Evolutionary conservation across 2,888 invertebrate genomes (phyloP).

Genomic region (Drosophila merina): DNA sequence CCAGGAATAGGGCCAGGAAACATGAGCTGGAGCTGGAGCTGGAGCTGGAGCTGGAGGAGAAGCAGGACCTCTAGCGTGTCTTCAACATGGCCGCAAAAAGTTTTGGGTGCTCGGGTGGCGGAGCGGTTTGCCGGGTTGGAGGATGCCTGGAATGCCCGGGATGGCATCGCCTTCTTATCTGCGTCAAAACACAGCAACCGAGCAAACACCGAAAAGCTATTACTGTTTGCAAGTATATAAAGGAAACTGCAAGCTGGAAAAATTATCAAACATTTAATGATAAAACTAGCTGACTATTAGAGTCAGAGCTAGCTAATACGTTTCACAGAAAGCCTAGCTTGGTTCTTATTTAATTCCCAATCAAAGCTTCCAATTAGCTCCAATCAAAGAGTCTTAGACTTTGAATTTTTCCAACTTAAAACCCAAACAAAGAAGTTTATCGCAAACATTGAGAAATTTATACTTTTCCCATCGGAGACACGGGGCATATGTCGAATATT

Average conservation of each 20-base stretch:
- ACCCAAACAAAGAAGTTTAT: too few species aligned
- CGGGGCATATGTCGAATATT: conserved; percentile 15
- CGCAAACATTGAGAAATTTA: too few species aligned
- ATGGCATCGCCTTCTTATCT: conserved; percentile 47
- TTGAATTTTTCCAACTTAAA: too few species aligned
- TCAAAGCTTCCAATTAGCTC: too few species aligned
- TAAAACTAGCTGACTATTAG: background rate
- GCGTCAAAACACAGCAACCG: conserved; percentile 37
- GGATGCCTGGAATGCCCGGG: conserved; percentile 2
- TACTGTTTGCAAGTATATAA: conserved; percentile 43
- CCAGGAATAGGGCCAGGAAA: conserved; percentile 22
- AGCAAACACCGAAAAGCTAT: conserved; percentile 66
- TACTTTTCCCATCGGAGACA: background rate
- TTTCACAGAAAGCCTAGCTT: too few species aligned
- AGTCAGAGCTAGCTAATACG: background rate
- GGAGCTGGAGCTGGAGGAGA: background rate
- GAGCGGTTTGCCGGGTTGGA: conserved; percentile 16
- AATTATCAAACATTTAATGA: background rate
- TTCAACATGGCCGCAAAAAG: conserved; percentile 38
- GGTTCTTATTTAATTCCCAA: too few species aligned
- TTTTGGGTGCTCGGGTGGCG: conserved; percentile 30
- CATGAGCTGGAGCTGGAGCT: conserved; percentile 5
- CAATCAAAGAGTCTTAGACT: too few species aligned
- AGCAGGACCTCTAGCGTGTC: conserved; percentile 37
- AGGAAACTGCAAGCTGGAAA: background rate